Conservation (phyloP, 2,888 invertebrate genomes). For the Gibbula magus region DNA sequence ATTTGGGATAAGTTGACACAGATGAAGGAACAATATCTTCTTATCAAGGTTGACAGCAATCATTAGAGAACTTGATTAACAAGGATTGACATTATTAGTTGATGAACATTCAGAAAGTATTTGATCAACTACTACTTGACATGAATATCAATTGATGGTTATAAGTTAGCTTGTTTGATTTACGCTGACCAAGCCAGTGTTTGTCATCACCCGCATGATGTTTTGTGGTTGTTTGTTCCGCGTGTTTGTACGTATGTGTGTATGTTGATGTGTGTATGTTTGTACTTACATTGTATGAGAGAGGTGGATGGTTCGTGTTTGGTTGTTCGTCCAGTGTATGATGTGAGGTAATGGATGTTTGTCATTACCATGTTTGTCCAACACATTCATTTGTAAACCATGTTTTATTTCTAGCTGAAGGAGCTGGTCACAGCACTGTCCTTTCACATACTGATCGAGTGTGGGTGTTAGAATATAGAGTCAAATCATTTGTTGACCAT, state of each 20-base stretch:
- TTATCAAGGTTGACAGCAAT: too few species aligned
- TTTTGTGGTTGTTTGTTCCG: not conserved
- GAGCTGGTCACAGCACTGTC: too few species aligned
- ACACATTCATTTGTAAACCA: not conserved
- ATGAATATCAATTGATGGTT: not conserved
- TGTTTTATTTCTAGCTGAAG: too few species aligned
- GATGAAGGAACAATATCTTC: too few species aligned
- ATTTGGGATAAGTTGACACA: too few species aligned
- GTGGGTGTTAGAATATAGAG: too few species aligned
- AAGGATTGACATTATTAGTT: too few species aligned
- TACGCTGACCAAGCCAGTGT: not conserved
- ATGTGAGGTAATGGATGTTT: not conserved
- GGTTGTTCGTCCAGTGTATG: not conserved
- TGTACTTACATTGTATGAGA: not conserved
- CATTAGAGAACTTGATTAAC: too few species aligned
- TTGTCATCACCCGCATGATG: not conserved
- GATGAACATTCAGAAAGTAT: too few species aligned
- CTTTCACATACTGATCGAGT: too few species aligned
- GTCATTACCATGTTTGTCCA: constrained; percentile 1
- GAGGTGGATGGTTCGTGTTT: not conserved
- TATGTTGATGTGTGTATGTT: not conserved
- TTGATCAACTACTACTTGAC: too few species aligned
- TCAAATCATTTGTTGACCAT: too few species aligned
- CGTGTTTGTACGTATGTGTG: not conserved
- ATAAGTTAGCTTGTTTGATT: not conserved